A percentile compares a stretch with the other conserved stretches of the same genome.
phyloP scores from a whole-genome alignment of 2,113 vertebrate species.

The Halcyon senegalensis region DNA sequence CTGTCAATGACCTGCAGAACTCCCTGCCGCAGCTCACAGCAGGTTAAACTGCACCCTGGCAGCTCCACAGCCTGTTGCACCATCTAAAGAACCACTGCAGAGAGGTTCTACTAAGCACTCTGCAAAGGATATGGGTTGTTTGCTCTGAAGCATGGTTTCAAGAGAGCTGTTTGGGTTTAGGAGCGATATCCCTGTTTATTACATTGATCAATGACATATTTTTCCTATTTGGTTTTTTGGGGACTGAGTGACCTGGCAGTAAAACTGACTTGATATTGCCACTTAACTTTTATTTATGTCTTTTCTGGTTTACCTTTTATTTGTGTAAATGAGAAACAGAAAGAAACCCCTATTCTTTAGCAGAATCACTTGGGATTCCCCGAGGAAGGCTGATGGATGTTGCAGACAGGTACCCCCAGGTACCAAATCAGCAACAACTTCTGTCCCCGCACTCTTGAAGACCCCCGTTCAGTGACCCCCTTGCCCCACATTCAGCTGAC shows the following conservation, averaged over 20 bases:
- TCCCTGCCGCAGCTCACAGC: fast-evolving
- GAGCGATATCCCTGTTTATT: slow-evolving; percentile 59
- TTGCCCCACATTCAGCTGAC: fast-evolving
- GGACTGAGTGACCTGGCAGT: slow-evolving; percentile 65
- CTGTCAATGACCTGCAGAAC: fast-evolving
- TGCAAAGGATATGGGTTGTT: slow-evolving; percentile 17
- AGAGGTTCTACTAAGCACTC: background rate
- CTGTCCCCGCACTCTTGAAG: background rate
- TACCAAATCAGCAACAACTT: background rate
- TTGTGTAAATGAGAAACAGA: slow-evolving; percentile 58
- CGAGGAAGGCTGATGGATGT: background rate
- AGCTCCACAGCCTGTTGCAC: background rate
- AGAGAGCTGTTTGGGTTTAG: slow-evolving; percentile 51
- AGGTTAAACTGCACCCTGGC: background rate
- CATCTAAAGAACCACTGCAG: background rate
- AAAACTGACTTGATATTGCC: slow-evolving; percentile 68
- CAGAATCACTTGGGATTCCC: background rate
- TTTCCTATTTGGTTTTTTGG: slow-evolving; percentile 53
- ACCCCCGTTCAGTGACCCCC: background rate
- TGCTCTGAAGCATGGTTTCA: slow-evolving; percentile 22
- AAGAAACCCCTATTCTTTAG: background rate
- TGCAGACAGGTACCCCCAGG: slow-evolving; percentile 29
- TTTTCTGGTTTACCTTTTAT: slow-evolving; percentile 19
- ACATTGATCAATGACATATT: slow-evolving; percentile 64
- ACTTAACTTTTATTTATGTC: slow-evolving; percentile 67